Evolutionary conservation across 2,113 vertebrate species (phyloP).

Genomic region (Centrocercus urophasianus): DNA sequence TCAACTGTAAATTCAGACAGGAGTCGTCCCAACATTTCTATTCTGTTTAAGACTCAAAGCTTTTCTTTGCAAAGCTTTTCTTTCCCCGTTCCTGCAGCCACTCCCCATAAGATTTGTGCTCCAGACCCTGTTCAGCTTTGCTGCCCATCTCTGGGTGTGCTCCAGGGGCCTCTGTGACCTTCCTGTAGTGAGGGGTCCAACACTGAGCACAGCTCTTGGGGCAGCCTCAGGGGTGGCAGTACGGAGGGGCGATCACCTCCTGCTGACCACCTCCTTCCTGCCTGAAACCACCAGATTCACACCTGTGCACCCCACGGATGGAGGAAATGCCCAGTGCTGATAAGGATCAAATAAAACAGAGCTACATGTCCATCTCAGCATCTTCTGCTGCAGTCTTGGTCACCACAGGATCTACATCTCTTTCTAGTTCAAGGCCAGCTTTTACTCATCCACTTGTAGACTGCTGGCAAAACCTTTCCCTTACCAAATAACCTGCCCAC

Average conservation of each 20-base stretch:
- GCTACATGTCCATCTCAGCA: neutral
- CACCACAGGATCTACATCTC: neutral
- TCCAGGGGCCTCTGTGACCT: too few species aligned
- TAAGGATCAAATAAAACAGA: neutral
- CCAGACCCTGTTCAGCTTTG: too few species aligned
- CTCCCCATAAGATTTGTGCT: too few species aligned
- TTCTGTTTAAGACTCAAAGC: neutral
- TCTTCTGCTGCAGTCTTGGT: neutral
- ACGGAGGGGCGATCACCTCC: too few species aligned
- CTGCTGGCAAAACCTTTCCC: neutral
- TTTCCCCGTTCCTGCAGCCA: too few species aligned
- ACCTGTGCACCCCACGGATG: accelerated
- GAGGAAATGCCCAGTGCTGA: neutral
- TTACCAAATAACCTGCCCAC: neutral
- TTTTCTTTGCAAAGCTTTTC: neutral
- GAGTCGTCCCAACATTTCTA: neutral
- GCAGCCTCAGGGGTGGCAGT: too few species aligned
- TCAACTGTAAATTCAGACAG: neutral
- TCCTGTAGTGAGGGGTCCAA: too few species aligned
- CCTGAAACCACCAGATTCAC: neutral
- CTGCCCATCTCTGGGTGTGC: too few species aligned
- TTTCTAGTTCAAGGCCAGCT: neutral
- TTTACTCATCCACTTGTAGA: neutral
- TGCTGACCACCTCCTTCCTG: neutral
- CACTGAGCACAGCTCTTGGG: too few species aligned